Evolutionary conservation across 2,113 vertebrate species (phyloP), one percentile per base, ranked within the genome.

Genomic region (Solea senegalensis): DNA sequence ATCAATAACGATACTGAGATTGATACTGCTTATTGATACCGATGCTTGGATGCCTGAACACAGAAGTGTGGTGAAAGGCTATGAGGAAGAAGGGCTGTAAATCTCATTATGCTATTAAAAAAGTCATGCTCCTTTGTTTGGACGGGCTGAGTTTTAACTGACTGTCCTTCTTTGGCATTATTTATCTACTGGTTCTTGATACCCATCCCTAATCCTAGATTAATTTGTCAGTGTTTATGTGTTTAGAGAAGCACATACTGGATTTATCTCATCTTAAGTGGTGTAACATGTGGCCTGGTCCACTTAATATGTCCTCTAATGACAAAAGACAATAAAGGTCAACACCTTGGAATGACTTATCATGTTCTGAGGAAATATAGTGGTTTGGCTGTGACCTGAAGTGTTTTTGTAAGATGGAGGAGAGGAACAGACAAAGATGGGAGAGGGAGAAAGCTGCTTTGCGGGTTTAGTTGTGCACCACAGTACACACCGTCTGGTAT

Each of bases 391-490:
- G 11, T 58, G 69, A 60, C 87, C 85, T 87, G 49, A 83, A 76
- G 71, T 82, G 83, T 65, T 82, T 83, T 83, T 75, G 81, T 69
- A 76, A 81, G 66, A 76, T 73, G 64, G 51, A 82, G 70, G 59
- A 74, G 53, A 62, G 72, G 69, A 72, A 51, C 50, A 65, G 76
- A 72, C 68, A 70, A 65, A 76, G 78, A 81, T 69, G 82, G 72
- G 80, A 84, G 86, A 65, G 53, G 57, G 80, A 91, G 88, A 92
- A 89, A 87, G 90, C 82, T 80, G 81, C 86, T 91, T 86, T 88
- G 77, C 41, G 62, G 86, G 69, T 92, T 90, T 86, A 88, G 77
- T 64, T 13, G 72, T 76, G 68, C 70, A 63, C 71, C 73, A 74
- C 67, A 71, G 83, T 67, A 84, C 69, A 84, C 74, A 77, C 78